Conservation (phyloP, 2,888 invertebrate species). For the Diarsia brunnea region DNA sequence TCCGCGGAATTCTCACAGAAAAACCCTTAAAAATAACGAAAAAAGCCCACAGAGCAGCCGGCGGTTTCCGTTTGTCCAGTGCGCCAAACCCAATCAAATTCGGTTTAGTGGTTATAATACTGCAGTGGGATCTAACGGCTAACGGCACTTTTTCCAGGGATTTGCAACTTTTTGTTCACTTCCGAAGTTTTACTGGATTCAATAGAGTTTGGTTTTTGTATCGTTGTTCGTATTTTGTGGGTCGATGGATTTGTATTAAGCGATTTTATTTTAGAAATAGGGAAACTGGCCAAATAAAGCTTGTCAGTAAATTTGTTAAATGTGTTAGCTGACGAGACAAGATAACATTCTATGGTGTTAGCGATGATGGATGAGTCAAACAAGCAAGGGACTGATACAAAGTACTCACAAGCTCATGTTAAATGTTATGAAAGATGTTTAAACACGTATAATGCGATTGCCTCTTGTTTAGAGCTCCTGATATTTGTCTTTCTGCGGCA, state of each 20-base stretch:
- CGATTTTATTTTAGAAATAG: neutral
- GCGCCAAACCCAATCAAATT: conserved; percentile 66
- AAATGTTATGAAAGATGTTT: neutral
- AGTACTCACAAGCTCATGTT: neutral
- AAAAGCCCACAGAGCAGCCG: conserved; percentile 42
- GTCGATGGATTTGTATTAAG: neutral
- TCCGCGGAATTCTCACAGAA: conserved; percentile 43
- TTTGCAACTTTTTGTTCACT: conserved; percentile 56
- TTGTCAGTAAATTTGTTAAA: neutral
- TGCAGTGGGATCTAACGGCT: conserved; percentile 55
- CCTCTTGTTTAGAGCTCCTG: neutral
- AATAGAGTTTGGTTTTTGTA: conserved; percentile 42
- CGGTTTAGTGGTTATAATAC: conserved; percentile 69
- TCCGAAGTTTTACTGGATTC: conserved; percentile 35
- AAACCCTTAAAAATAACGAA: conserved; percentile 49
- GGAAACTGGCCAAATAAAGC: no score
- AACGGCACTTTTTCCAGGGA: conserved; percentile 56
- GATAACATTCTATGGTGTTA: neutral
- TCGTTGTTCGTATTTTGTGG: conserved; percentile 3
- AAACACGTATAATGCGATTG: neutral
- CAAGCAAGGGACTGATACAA: neutral
- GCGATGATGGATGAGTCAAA: neutral
- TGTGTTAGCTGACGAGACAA: neutral
- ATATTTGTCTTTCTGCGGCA: neutral
- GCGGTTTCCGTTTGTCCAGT: conserved; percentile 55